Percentiles rank a stretch among this genome's conserved stretches.
phyloP scores from a whole-genome alignment of 2,888 invertebrate species.

The Mesorhabditis belari region DNA sequence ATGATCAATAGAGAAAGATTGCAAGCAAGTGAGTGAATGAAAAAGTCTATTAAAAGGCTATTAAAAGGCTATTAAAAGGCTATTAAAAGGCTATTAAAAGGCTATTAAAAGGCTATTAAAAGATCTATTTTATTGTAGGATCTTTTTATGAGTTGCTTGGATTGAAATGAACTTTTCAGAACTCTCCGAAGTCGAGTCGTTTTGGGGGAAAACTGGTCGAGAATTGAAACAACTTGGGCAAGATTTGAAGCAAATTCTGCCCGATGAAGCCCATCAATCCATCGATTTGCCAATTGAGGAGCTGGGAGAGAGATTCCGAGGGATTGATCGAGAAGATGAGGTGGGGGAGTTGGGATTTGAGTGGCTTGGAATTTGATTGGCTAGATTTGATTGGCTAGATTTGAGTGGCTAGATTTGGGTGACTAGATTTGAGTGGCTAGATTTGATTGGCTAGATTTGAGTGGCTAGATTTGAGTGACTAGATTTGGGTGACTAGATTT shows the following conservation, averaged over 20 bases:
- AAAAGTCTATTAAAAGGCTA: too few species aligned
- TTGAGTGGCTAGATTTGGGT: too few species aligned
- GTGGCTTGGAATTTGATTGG: too few species aligned
- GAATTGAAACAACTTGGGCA: constrained; percentile 22
- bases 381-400: too few species aligned
- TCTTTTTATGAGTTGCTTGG: not conserved
- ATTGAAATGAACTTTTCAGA: constrained; percentile 13
- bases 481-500: too few species aligned
- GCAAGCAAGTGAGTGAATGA: constrained; percentile 19
- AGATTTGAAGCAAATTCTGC: constrained; percentile 16
- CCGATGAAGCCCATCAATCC: constrained; percentile 4
- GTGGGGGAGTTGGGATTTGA: too few species aligned
- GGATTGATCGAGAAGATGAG: constrained; percentile 2
- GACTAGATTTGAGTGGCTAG: too few species aligned
- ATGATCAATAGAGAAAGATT: constrained; percentile 22
- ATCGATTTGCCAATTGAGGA: constrained; percentile 8
- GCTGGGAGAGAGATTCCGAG: constrained; percentile 3
- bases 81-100: too few species aligned
- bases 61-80: too few species aligned
- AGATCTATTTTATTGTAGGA: not conserved
- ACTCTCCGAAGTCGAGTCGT: constrained; percentile 21
- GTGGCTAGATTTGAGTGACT: too few species aligned
- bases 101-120: too few species aligned
- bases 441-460: too few species aligned
- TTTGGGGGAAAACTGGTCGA: constrained; percentile 24